Conservation (phyloP, 2,888 invertebrate genomes). For the Xylota sylvarum region DNA sequence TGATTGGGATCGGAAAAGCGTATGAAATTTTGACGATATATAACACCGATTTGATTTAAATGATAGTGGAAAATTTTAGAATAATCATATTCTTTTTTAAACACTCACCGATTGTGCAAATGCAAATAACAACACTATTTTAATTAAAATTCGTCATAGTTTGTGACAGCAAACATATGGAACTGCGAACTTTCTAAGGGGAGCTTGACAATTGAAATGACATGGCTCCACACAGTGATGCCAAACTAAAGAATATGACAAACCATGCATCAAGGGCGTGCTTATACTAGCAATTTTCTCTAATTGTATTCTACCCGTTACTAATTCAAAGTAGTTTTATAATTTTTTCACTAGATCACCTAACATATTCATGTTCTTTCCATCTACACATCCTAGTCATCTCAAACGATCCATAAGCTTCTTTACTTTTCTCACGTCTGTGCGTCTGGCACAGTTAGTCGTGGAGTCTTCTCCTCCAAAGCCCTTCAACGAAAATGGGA, state of each 20-base stretch:
- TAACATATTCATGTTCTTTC: too few relatives aligned
- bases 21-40: neutral
- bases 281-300: neutral
- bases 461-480: too few relatives aligned
- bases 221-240: slow-evolving; percentile 23
- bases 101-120: slow-evolving; percentile 58
- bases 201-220: slow-evolving; percentile 28
- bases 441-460: too few relatives aligned
- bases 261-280: neutral
- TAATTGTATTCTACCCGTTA: too few relatives aligned
- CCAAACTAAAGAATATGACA: slow-evolving; percentile 4
- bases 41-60: neutral
- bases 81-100: slow-evolving; percentile 18
- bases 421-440: too few relatives aligned
- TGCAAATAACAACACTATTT: slow-evolving; percentile 51
- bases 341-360: too few relatives aligned
- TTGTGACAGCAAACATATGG: slow-evolving; percentile 65
- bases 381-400: too few relatives aligned
- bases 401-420: too few relatives aligned
- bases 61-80: neutral
- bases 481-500: too few relatives aligned
- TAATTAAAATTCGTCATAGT: slow-evolving; percentile 68
- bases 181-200: slow-evolving; percentile 36
- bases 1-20: neutral
- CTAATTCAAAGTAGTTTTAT: too few relatives aligned